These are phyloP conservation scores for Strigamia maritima DNA, from an alignment of 2,888 invertebrate genomes.

Conservation along the genomic window DNA sequence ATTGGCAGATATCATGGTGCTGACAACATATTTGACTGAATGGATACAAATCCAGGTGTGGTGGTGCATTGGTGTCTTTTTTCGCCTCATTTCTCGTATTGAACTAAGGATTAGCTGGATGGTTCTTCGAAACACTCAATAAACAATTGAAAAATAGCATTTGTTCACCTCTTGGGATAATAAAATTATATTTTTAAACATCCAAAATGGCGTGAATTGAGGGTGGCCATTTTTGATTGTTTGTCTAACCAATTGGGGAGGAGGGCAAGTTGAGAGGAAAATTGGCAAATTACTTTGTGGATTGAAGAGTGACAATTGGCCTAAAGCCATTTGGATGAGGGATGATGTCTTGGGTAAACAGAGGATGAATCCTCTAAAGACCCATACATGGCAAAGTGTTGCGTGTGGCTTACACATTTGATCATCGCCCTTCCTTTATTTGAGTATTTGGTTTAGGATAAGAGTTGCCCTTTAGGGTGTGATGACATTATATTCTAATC, in stretches of 20 bases:
- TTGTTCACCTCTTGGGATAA: not conserved
- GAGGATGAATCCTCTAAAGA: constrained; percentile 30
- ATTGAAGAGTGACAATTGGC: constrained; percentile 32
- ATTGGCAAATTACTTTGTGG: constrained; percentile 34
- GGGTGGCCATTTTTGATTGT: not conserved
- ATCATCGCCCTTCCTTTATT: constrained; percentile 11
- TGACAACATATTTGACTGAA: constrained; percentile 32
- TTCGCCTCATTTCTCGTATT: constrained; percentile 11
- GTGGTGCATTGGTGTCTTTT: not conserved
- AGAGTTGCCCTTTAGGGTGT: constrained; percentile 25
- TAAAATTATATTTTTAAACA: not conserved
- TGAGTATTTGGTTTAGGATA: constrained; percentile 27
- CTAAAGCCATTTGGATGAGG: constrained; percentile 34
- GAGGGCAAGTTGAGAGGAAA: constrained; percentile 22
- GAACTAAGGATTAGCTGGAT: not conserved
- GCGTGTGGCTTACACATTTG: constrained; percentile 32
- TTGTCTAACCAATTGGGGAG: constrained; percentile 31
- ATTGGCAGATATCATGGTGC: constrained; percentile 28
- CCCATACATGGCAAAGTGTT: constrained; percentile 23
- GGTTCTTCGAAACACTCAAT: not conserved
- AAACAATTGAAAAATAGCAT: not conserved
- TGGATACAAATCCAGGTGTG: constrained; percentile 30
- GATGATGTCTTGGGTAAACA: constrained; percentile 34
- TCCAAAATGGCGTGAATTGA: not conserved
- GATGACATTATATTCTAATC: constrained; percentile 22